These are phyloP conservation scores for Thaumetopoea pityocampa DNA, from an alignment of 1,140 invertebrate genomes.

Conservation along the genomic window DNA sequence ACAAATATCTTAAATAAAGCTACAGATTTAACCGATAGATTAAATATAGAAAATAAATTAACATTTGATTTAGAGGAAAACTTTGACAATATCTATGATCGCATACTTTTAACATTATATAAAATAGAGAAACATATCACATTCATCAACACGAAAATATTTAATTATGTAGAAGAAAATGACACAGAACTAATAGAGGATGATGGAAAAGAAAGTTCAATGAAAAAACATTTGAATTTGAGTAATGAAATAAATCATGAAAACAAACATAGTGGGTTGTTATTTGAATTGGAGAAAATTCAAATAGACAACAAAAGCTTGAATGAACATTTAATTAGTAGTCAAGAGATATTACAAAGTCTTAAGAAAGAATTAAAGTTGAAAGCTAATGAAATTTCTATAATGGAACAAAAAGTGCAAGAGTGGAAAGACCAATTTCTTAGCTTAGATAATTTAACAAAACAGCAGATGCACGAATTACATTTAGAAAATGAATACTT, in stretches of 20 bases:
- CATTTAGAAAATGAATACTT: conserved; percentile 35
- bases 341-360: conserved; percentile 30
- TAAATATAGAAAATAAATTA: conserved; percentile 31
- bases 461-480: conserved; percentile 35
- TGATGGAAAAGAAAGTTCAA: conserved; percentile 36
- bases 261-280: conserved; percentile 27
- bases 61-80: conserved; percentile 18
- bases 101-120: conserved; percentile 33
- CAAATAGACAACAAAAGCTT: conserved; percentile 30
- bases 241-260: no score
- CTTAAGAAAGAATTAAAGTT: conserved; percentile 33
- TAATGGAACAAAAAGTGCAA: conserved; percentile 36
- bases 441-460: conserved; percentile 32
- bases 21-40: conserved; percentile 18
- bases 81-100: conserved; percentile 18
- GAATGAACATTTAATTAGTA: conserved; percentile 28
- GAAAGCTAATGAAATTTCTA: conserved; percentile 39
- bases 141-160: conserved; percentile 18
- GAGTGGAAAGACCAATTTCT: conserved; percentile 42
- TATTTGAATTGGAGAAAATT: conserved; percentile 29
- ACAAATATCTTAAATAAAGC: conserved; percentile 25
- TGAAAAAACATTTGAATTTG: conserved; percentile 27
- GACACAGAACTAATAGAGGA: conserved; percentile 22
- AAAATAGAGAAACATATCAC: conserved; percentile 31
- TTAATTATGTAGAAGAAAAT: conserved; percentile 15